These are phyloP conservation scores for Ovis aries DNA, from an alignment of 2,113 vertebrate genomes.

Conservation along the genomic window ARS-UI_Ramb_v3.0 NC_056058.1:84194001-84194500, in stretches of 20 bases:
- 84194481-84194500: not conserved
- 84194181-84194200: not conserved
- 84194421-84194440: not conserved
- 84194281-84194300: not conserved
- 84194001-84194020: not conserved
- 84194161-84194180: not conserved
- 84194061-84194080: not conserved
- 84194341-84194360: not conserved
- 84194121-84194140: not conserved
- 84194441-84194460: not conserved
- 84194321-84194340: not conserved
- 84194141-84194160: not conserved
- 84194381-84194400: not conserved
- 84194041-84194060: not conserved
- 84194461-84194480: not conserved
- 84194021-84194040: not conserved
- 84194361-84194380: not conserved
- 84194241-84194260: not conserved
- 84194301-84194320: not conserved
- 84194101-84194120: not conserved
- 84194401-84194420: not conserved
- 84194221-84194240: not conserved
- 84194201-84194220: not conserved
- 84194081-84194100: not conserved
- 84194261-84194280: not conserved